Percentiles rank a stretch among this genome's conserved stretches.
phyloP scores from a whole-genome alignment of 2,888 invertebrate genomes.

The Tipula unca region DNA sequence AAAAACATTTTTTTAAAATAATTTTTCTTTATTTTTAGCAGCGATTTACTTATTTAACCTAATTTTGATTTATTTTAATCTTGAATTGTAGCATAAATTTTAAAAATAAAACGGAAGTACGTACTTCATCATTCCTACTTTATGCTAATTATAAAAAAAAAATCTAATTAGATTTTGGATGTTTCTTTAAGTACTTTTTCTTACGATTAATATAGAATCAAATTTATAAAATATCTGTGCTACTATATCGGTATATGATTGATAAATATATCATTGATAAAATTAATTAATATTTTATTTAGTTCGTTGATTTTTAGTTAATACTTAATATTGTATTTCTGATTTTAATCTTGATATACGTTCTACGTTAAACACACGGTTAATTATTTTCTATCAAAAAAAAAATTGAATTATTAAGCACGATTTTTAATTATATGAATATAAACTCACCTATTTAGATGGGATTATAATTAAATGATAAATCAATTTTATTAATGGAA shows the following conservation, averaged over 20 bases:
- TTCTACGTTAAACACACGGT: neutral
- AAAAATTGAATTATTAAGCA: neutral
- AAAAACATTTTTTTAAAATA: too few species aligned
- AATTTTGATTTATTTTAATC: neutral
- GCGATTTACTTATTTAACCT: neutral
- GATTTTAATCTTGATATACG: neutral
- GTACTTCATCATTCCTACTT: neutral
- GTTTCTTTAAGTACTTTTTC: neutral
- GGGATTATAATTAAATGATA: neutral
- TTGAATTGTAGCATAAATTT: neutral
- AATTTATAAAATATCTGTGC: neutral
- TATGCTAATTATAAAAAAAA: neutral
- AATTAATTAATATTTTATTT: neutral
- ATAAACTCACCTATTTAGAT: neutral
- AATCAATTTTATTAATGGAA: neutral
- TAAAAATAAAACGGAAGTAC: neutral
- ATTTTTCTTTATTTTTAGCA: neutral
- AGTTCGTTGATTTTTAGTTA: neutral
- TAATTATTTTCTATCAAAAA: neutral
- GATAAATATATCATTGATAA: neutral
- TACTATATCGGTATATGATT: neutral
- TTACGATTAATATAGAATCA: neutral
- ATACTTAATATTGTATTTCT: neutral
- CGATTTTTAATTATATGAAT: neutral
- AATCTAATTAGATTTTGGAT: neutral